phyloP scores from a whole-genome alignment of 2,113 vertebrate genomes.

The Anser cygnoides region DNA sequence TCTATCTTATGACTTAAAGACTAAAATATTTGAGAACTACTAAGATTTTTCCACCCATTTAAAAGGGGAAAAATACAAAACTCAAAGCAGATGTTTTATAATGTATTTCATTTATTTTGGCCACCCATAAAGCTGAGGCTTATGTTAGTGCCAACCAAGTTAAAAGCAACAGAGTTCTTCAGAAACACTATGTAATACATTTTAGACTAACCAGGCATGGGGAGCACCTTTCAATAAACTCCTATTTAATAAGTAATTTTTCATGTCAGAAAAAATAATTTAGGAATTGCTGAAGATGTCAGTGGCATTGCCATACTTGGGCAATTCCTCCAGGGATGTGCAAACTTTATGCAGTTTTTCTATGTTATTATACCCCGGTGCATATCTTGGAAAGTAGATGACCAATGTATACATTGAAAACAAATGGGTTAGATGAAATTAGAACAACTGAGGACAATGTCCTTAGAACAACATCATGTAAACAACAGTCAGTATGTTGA shows the following conservation, averaged over 20 bases:
- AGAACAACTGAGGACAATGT: neutral
- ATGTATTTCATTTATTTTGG: constrained; percentile 57
- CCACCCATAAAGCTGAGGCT: constrained; percentile 45
- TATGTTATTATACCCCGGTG: neutral
- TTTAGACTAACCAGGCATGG: neutral
- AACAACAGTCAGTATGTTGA: neutral
- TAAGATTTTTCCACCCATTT: constrained; percentile 31
- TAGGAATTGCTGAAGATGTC: neutral
- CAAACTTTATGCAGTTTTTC: constrained; percentile 28
- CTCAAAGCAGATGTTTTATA: constrained; percentile 27
- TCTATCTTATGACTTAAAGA: constrained; percentile 56
- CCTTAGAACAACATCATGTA: neutral
- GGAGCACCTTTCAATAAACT: neutral
- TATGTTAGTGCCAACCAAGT: constrained; percentile 39
- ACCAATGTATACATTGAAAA: neutral
- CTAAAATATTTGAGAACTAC: constrained; percentile 62
- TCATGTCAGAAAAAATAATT: neutral
- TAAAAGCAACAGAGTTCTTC: constrained; percentile 23
- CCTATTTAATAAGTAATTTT: constrained; percentile 3
- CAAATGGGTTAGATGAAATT: neutral
- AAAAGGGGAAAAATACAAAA: constrained; percentile 33
- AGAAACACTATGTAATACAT: neutral
- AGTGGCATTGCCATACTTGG: neutral
- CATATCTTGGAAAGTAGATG: neutral
- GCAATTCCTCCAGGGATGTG: neutral